Conservation (phyloP, 2,888 invertebrate species). For the Apotomis turbidana region DNA sequence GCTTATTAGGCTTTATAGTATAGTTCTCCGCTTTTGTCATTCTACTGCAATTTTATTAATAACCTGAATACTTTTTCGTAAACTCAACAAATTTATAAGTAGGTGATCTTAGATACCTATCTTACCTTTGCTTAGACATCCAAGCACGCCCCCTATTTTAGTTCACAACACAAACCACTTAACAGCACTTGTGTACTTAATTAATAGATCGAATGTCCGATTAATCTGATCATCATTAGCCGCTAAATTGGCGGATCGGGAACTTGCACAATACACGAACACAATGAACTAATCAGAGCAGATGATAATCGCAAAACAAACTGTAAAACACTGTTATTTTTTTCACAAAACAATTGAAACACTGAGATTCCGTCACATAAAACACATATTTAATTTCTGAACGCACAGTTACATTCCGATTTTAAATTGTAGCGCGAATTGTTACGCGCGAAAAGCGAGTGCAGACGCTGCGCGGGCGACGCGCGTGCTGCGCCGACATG, state of each 20-base stretch:
- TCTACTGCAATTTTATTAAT: not conserved
- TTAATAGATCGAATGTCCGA: conserved; percentile 48
- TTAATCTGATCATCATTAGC: conserved; percentile 50
- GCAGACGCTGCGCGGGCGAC: conserved; percentile 74
- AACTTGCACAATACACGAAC: conserved; percentile 48
- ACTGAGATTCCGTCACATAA: conserved; percentile 34
- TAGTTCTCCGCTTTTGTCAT: conserved; percentile 2
- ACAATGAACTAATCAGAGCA: conserved; percentile 51
- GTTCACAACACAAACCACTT: conserved; percentile 53
- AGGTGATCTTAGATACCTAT: not conserved
- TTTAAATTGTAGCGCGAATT: conserved; percentile 50
- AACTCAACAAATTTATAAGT: not conserved
- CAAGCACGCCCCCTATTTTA: conserved; percentile 53
- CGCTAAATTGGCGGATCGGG: conserved; percentile 51
- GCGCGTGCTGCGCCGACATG: conserved; percentile 75
- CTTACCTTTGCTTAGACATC: conserved; percentile 52
- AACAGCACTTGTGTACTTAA: conserved; percentile 46
- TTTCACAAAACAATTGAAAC: conserved; percentile 2
- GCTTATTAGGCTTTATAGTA: conserved; percentile 23
- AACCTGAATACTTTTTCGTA: not conserved
- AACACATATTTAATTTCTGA: conserved; percentile 9
- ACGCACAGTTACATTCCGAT: conserved; percentile 3
- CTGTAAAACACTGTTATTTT: conserved; percentile 21
- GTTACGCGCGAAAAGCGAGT: conserved; percentile 61
- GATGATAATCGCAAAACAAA: conserved; percentile 43